These are phyloP conservation scores for Seira musarum DNA, from an alignment of 2,888 invertebrate genomes.

Conservation along the genomic window DNA sequence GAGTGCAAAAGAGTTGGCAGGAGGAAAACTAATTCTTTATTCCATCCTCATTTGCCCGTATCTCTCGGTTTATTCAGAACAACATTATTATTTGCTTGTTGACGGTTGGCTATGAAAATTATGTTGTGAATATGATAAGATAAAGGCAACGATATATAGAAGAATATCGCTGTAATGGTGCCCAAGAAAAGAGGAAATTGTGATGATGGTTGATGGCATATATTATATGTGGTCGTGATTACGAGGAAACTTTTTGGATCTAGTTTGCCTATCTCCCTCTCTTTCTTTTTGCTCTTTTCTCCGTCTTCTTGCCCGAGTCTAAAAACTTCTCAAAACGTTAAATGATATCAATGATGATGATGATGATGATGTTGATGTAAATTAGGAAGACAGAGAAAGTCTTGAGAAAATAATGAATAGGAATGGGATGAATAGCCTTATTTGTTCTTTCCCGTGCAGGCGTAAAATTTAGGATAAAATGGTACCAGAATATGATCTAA, in stretches of 20 bases:
- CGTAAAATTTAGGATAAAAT: slow-evolving; percentile 39
- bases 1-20: no score
- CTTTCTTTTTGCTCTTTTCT: background rate
- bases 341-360: background rate
- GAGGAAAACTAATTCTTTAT: no score
- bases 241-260: background rate
- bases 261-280: no score
- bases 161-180: background rate
- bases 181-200: background rate
- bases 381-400: background rate
- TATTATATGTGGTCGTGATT: slow-evolving; percentile 5
- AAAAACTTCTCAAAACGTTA: background rate
- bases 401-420: slow-evolving; percentile 5
- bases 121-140: background rate
- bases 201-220: slow-evolving; percentile 1
- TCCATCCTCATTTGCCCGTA: background rate
- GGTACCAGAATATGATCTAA: background rate
- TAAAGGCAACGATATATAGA: background rate
- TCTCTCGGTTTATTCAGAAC: slow-evolving; percentile 1
- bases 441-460: slow-evolving; percentile 49
- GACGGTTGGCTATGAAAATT: background rate
- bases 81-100: slow-evolving; percentile 8
- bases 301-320: background rate
- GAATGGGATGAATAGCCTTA: slow-evolving; percentile 31
- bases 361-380: background rate